Percentiles rank a stretch among this genome's conserved stretches.
phyloP scores from a whole-genome alignment of 37 sponge, comb jelly and placozoan genomes.

The Chondrosia reniformis region DNA sequence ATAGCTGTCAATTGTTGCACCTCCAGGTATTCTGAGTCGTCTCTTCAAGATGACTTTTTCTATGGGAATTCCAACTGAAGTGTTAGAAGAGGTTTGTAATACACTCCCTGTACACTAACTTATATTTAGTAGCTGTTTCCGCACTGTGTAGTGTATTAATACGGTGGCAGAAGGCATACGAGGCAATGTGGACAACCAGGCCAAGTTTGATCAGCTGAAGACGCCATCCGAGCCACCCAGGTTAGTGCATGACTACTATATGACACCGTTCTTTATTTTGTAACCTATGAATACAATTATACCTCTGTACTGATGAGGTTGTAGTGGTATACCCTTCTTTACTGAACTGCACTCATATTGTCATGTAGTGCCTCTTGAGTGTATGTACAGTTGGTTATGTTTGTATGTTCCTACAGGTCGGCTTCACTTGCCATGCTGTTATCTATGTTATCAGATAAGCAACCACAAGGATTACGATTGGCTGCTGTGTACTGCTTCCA shows the following conservation, averaged over 20 bases:
- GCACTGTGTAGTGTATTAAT: conserved; percentile 42
- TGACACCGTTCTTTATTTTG: no score
- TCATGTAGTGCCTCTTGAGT: not conserved
- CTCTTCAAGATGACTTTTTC: conserved; percentile 77
- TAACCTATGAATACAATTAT: no score
- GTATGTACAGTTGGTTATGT: not conserved
- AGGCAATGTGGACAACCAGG: conserved; percentile 59
- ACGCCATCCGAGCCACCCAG: conserved; percentile 67
- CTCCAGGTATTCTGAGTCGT: conserved; percentile 34
- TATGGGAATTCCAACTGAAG: conserved; percentile 64
- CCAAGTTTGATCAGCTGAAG: conserved; percentile 56
- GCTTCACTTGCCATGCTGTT: conserved; percentile 83
- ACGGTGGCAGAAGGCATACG: conserved; percentile 83
- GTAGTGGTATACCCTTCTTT: no score
- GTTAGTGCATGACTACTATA: no score
- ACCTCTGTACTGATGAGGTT: not conserved
- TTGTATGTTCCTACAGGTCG: conserved; percentile 4
- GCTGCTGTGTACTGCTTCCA: conserved; percentile 94
- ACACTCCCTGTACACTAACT: not conserved
- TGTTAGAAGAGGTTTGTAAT: conserved; percentile 42
- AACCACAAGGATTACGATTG: conserved; percentile 55
- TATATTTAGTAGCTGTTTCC: not conserved
- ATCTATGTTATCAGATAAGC: conserved; percentile 94
- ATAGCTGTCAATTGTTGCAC: no score
- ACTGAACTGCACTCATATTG: not conserved